These are phyloP conservation scores for Phortica magna DNA, from an alignment of 2,888 invertebrate species.

Conservation along the genomic window DNA sequence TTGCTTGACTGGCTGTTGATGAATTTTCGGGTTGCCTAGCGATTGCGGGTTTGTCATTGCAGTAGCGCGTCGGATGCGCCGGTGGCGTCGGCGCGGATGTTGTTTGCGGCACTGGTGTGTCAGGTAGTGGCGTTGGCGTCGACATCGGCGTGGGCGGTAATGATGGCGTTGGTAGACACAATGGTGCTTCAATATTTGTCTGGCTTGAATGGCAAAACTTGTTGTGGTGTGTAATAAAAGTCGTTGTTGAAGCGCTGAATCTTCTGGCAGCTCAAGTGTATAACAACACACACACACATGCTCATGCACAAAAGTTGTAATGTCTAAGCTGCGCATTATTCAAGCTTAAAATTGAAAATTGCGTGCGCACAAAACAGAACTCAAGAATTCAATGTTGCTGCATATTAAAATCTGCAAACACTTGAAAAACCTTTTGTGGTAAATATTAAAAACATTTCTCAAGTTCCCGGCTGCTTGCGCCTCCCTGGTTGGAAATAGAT, in stretches of 20 bases:
- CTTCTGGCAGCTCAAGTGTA: slow-evolving; percentile 4
- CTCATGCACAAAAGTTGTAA: too few species aligned
- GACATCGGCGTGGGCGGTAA: background rate
- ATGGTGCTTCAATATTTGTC: slow-evolving; percentile 10
- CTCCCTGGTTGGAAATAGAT: too few species aligned
- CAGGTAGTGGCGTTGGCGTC: background rate
- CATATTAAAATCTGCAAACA: slow-evolving; percentile 3
- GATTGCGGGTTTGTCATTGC: slow-evolving; percentile 7
- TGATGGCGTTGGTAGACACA: background rate
- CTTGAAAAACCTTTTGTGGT: background rate
- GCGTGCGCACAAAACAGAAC: background rate
- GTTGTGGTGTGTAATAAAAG: slow-evolving; percentile 61
- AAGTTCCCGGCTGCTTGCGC: too few species aligned
- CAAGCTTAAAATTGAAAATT: slow-evolving; percentile 25
- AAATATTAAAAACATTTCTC: too few species aligned
- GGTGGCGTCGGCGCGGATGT: slow-evolving; percentile 4
- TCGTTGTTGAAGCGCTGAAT: slow-evolving; percentile 28
- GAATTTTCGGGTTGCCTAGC: slow-evolving; percentile 33
- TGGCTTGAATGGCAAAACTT: slow-evolving; percentile 56
- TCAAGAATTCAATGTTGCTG: slow-evolving; percentile 8
- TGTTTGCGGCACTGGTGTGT: background rate
- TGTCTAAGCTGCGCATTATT: background rate
- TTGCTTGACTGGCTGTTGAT: slow-evolving; percentile 18
- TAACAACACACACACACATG: background rate
- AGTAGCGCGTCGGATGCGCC: background rate